These are phyloP conservation scores for Psix sp. DNA, from an alignment of 1,140 invertebrate genomes.

Conservation along the genomic window DNA sequence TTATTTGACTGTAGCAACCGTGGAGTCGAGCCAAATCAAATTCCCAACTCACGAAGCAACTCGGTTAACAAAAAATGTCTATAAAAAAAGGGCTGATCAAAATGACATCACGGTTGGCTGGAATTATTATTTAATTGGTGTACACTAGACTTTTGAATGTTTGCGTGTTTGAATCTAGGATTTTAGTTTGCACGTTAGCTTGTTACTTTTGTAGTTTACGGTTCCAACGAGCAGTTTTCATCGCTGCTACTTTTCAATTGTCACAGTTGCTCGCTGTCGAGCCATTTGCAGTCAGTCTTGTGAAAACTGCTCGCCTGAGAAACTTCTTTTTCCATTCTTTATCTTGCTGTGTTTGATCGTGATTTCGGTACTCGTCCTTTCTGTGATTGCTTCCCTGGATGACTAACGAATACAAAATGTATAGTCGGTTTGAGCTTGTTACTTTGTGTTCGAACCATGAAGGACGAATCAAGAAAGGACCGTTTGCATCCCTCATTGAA, in stretches of 20 bases:
- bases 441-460: background rate
- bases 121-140: constrained; percentile 51
- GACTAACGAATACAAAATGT: too few species aligned
- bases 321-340: too few species aligned
- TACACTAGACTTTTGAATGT: constrained; percentile 55
- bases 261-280: background rate
- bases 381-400: too few species aligned
- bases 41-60: background rate
- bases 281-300: background rate
- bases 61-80: background rate
- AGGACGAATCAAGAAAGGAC: constrained; percentile 33
- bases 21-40: constrained; percentile 8
- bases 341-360: too few species aligned
- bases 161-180: constrained; percentile 50
- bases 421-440: too few species aligned
- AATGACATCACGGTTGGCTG: constrained; percentile 25
- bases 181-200: constrained; percentile 58
- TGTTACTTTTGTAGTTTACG: constrained; percentile 28
- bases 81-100: background rate
- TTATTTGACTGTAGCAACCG: constrained; percentile 1
- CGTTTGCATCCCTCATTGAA: constrained; percentile 28
- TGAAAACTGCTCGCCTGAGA: constrained; percentile 13
- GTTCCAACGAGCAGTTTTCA: constrained; percentile 27
- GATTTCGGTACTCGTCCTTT: too few species aligned
- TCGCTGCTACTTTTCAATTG: too few species aligned